Percentiles rank a stretch among this genome's conserved stretches.
Conservation (phyloP, 2,113 vertebrate genomes). For the Aythya baeri region DNA sequence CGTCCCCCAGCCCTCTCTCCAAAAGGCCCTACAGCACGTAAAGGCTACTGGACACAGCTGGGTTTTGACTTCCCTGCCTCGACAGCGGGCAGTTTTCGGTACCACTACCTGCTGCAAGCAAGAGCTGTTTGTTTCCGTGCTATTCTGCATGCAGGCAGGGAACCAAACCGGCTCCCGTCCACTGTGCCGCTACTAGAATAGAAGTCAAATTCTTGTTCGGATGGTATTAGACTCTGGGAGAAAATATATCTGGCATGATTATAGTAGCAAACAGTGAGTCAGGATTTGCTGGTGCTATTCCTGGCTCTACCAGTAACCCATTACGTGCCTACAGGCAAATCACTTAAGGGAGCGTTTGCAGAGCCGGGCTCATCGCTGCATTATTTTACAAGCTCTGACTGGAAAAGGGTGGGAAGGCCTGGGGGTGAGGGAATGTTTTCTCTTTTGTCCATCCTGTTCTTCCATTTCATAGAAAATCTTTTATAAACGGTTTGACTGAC, state of each 20-base stretch:
- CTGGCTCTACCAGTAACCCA: constrained; percentile 15
- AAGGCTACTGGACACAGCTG: not conserved
- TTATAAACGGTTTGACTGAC: not conserved
- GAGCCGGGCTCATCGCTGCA: not conserved
- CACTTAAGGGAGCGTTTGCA: not conserved
- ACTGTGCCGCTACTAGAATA: not conserved
- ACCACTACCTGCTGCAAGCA: not conserved
- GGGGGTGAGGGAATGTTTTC: accelerated
- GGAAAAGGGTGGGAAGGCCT: not conserved
- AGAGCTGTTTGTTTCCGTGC: not conserved
- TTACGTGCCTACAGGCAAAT: not conserved
- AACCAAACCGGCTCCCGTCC: not conserved
- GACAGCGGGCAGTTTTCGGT: not conserved
- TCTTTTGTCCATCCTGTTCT: not conserved
- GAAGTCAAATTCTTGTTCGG: not conserved
- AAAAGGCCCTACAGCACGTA: not conserved
- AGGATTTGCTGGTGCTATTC: constrained; percentile 46
- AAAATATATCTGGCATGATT: constrained; percentile 1
- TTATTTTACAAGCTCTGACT: not conserved
- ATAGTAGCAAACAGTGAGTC: constrained; percentile 31
- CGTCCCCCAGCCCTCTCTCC: not conserved
- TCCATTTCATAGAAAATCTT: not conserved
- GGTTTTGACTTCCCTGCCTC: not conserved
- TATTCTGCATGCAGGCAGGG: not conserved
- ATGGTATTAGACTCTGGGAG: not conserved